phyloP scores from a whole-genome alignment of 2,888 invertebrate genomes.

The Embidobia sp. region DNA sequence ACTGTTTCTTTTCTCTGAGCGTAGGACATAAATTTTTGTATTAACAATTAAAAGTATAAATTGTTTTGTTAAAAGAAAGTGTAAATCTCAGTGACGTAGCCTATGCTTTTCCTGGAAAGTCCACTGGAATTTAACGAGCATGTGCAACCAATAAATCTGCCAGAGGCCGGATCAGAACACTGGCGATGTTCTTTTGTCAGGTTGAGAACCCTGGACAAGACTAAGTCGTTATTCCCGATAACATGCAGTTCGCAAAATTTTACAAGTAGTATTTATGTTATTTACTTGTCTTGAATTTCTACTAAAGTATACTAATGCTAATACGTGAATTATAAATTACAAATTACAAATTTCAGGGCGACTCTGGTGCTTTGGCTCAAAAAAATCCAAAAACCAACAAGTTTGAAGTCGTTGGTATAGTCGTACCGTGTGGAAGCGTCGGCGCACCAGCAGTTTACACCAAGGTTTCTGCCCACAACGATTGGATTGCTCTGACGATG shows the following conservation, averaged over 20 bases:
- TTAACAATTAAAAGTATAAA: too few species aligned
- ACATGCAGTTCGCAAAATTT: too few species aligned
- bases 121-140: constrained; percentile 74
- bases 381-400: constrained; percentile 25
- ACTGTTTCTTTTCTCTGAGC: too few species aligned
- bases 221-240: constrained; percentile 65
- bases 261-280: too few species aligned
- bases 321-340: too few species aligned
- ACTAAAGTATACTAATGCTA: too few species aligned
- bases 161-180: constrained; percentile 72
- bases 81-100: constrained; percentile 70
- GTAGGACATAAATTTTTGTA: too few species aligned
- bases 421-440: constrained; percentile 82
- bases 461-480: constrained; percentile 77
- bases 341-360: constrained; percentile 79
- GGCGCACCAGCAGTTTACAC: constrained; percentile 81
- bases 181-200: constrained; percentile 79
- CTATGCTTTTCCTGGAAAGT: constrained; percentile 79
- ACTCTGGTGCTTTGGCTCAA: constrained; percentile 83
- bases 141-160: constrained; percentile 79
- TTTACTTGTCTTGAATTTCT: too few species aligned
- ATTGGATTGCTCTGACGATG: constrained; percentile 73
- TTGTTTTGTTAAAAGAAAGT: too few species aligned
- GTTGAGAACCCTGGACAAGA: constrained; percentile 82
- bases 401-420: constrained; percentile 57